phyloP scores from a whole-genome alignment of 1,140 invertebrate species.

The Penaeus indicus region DNA sequence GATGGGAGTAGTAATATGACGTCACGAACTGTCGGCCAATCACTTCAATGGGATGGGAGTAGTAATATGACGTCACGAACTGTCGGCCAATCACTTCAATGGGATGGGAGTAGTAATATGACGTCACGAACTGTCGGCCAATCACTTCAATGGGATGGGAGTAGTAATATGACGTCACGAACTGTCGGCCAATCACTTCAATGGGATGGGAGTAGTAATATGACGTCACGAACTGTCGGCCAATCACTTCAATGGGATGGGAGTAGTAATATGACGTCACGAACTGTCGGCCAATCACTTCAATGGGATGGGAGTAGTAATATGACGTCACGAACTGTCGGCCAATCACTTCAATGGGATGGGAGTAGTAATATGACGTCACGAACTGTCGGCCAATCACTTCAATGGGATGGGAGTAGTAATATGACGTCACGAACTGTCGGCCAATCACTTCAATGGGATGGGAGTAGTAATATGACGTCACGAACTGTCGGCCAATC shows the following conservation, averaged over 20 bases:
- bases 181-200: constrained; percentile 44
- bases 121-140: constrained; percentile 51
- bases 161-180: too few relatives aligned
- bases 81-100: constrained; percentile 51
- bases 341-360: too few relatives aligned
- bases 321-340: constrained; percentile 52
- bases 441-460: neutral
- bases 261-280: too few relatives aligned
- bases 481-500: constrained; percentile 27
- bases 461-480: too few relatives aligned
- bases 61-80: too few relatives aligned
- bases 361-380: too few relatives aligned
- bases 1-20: constrained; percentile 55
- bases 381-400: constrained; percentile 33
- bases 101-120: constrained; percentile 55
- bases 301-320: constrained; percentile 57
- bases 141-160: too few relatives aligned
- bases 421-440: constrained; percentile 53
- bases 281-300: constrained; percentile 38
- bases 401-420: constrained; percentile 57
- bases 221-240: constrained; percentile 54
- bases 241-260: too few relatives aligned
- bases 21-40: constrained; percentile 49
- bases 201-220: constrained; percentile 56
- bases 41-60: too few relatives aligned